phyloP scores from a whole-genome alignment of 2,888 invertebrate species.

The Myathropa florea region DNA sequence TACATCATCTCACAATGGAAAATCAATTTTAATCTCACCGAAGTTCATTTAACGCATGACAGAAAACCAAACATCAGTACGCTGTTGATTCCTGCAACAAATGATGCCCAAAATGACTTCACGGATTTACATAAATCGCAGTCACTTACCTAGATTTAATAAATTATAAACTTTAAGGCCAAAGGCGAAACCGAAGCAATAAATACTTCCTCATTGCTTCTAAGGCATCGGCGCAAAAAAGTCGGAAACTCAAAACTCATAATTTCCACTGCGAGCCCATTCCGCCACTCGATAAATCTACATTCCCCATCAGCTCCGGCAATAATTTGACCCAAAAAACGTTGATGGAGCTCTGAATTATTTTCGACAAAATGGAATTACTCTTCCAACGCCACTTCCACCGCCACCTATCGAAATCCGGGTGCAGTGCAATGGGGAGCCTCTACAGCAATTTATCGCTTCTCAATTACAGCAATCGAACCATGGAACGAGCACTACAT shows the following conservation, averaged over 20 bases:
- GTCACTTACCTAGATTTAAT: conserved; percentile 43
- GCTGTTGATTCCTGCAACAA: conserved; percentile 46
- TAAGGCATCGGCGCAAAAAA: neutral
- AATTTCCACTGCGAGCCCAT: conserved; percentile 21
- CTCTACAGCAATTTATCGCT: conserved; percentile 63
- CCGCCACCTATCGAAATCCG: conserved; percentile 2
- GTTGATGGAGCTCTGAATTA: conserved; percentile 63
- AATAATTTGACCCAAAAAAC: conserved; percentile 59
- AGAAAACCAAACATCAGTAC: conserved; percentile 28
- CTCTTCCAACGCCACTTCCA: conserved; percentile 41
- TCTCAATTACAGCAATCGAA: conserved; percentile 66
- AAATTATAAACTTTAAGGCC: conserved; percentile 37
- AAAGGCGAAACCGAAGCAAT: neutral
- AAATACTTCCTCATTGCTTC: neutral
- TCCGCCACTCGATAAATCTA: conserved; percentile 39
- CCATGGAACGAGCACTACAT: conserved; percentile 19
- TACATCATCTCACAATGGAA: conserved; percentile 16
- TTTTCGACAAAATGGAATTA: conserved; percentile 69
- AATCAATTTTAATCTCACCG: conserved; percentile 24
- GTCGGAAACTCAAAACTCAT: conserved; percentile 23
- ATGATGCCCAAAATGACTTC: conserved; percentile 27
- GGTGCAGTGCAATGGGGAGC: conserved; percentile 53
- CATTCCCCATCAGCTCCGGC: conserved; percentile 13
- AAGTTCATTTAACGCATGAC: conserved; percentile 59
- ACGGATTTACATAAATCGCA: conserved; percentile 51